A percentile compares a stretch with the other conserved stretches of the same genome.
These are phyloP conservation scores for Anthopleura xanthogrammica DNA, from an alignment of 92 coral and sea anemone species.

Conservation along the genomic window DNA sequence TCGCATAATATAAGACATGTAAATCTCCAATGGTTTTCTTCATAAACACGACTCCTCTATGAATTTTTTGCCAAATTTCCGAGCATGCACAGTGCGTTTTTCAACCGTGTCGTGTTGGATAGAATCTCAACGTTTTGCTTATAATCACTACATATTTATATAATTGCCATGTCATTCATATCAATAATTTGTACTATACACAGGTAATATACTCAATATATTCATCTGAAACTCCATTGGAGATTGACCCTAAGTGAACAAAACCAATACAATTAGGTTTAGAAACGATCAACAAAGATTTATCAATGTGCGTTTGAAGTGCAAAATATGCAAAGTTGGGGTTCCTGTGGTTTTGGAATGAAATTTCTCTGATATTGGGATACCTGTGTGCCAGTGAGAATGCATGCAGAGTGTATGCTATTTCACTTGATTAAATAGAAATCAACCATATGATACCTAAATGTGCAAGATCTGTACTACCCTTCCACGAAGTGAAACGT, in stretches of 20 bases:
- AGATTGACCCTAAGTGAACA: constrained; percentile 5
- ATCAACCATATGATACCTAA: too few relatives aligned
- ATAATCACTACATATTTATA: neutral
- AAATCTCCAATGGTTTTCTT: too few relatives aligned
- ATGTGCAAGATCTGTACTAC: too few relatives aligned
- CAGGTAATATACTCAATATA: constrained; percentile 32
- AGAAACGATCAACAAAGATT: neutral
- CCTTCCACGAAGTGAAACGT: too few relatives aligned
- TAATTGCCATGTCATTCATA: neutral
- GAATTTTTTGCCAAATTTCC: too few relatives aligned
- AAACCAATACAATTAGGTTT: neutral
- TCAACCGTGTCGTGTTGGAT: too few relatives aligned
- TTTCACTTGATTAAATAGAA: too few relatives aligned
- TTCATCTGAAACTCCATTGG: constrained; percentile 28
- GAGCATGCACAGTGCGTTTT: too few relatives aligned
- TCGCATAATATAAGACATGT: too few relatives aligned
- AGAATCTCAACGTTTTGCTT: neutral
- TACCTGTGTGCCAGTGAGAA: neutral
- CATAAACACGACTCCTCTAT: too few relatives aligned
- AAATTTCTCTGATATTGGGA: neutral
- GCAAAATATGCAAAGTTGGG: neutral
- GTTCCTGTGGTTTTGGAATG: neutral
- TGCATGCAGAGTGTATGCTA: neutral
- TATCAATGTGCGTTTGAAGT: neutral
- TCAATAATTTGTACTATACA: constrained; percentile 16